A percentile compares a stretch with the other conserved stretches of the same genome.
phyloP scores from a whole-genome alignment of 1,140 invertebrate genomes.

The Conus betulinus region DNA sequence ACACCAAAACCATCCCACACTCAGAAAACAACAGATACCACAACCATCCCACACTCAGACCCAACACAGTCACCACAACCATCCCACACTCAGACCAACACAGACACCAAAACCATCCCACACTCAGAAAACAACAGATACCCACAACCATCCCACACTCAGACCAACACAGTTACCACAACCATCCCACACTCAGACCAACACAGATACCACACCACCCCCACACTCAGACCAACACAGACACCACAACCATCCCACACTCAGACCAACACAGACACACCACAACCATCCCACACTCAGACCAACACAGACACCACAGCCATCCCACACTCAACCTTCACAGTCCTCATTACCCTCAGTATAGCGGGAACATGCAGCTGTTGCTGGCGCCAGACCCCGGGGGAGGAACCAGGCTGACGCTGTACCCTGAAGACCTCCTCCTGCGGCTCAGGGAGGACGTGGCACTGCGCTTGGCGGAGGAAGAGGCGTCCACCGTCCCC shows the following conservation, averaged over 20 bases:
- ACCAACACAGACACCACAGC: constrained; percentile 4
- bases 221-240: neutral
- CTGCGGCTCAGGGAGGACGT: neutral
- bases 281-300: neutral
- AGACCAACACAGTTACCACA: neutral
- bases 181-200: neutral
- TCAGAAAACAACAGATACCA: neutral
- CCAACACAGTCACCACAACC: neutral
- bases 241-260: neutral
- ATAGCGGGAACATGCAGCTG: constrained; percentile 8
- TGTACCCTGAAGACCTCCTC: neutral
- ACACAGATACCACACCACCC: neutral
- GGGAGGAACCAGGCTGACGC: neutral
- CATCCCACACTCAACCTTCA: neutral
- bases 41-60: neutral
- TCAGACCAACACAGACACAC: neutral
- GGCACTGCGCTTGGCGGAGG: neutral
- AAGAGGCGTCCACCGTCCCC: neutral
- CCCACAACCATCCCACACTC: neutral
- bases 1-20: neutral
- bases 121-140: neutral
- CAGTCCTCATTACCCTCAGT: neutral
- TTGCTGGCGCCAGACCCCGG: neutral
- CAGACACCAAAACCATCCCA: neutral
- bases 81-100: neutral